A percentile compares a stretch with the other conserved stretches of the same genome.
Evolutionary conservation across 2,888 invertebrate genomes (phyloP).

Genomic region (Fragum whitleyi): DNA sequence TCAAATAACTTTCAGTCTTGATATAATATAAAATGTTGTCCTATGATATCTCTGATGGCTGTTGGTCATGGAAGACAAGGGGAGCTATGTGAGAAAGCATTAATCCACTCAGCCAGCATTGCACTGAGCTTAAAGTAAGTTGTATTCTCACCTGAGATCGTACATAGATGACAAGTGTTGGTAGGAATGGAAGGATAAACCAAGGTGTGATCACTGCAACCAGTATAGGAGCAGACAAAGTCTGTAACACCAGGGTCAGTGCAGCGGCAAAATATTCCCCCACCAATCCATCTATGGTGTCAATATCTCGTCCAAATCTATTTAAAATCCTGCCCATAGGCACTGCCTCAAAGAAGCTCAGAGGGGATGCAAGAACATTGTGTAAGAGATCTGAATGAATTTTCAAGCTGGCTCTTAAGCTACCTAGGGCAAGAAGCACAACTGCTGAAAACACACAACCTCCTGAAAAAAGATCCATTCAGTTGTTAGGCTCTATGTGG

Average conservation of each 20-base stretch:
- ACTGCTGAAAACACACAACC: constrained; percentile 5
- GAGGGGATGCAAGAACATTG: constrained; percentile 69
- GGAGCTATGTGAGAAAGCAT: too few species aligned
- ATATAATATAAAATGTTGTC: too few species aligned
- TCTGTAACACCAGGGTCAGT: constrained; percentile 66
- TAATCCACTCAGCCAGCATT: too few species aligned
- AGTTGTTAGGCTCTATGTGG: too few species aligned
- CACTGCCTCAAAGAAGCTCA: constrained; percentile 81
- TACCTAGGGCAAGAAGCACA: constrained; percentile 32
- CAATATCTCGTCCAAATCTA: constrained; percentile 80
- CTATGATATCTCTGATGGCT: too few species aligned
- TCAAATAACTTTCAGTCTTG: too few species aligned
- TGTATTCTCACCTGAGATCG: constrained; percentile 77
- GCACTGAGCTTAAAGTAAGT: neutral
- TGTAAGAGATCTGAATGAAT: constrained; percentile 43
- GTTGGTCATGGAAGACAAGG: too few species aligned
- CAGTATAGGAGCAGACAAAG: constrained; percentile 74
- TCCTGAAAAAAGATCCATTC: neutral
- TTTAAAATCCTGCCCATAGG: constrained; percentile 79
- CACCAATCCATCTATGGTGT: constrained; percentile 76
- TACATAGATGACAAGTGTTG: constrained; percentile 80
- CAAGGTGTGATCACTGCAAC: constrained; percentile 78
- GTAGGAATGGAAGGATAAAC: constrained; percentile 76
- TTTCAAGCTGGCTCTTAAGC: constrained; percentile 42
- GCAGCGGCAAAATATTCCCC: constrained; percentile 71